These are phyloP conservation scores for Carpatolechia fugitivella DNA, from an alignment of 2,888 invertebrate species.

Conservation along the genomic window DNA sequence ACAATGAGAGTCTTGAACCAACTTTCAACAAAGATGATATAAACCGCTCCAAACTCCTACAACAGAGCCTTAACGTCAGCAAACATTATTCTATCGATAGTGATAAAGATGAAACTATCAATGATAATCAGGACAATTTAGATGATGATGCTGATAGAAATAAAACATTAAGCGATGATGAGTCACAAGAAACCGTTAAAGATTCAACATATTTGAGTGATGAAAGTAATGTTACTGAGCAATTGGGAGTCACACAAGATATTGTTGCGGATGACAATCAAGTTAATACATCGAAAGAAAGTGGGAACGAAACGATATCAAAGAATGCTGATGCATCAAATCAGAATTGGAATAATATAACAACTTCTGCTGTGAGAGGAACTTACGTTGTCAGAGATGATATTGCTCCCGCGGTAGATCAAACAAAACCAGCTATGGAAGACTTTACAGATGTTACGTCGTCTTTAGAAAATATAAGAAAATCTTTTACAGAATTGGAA, in stretches of 20 bases:
- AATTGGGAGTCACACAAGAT: constrained; percentile 2
- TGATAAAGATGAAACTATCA: constrained; percentile 18
- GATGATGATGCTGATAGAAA: background rate
- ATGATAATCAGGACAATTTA: background rate
- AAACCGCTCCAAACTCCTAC: constrained; percentile 39
- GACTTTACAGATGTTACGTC: background rate
- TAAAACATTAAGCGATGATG: background rate
- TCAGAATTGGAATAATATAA: background rate
- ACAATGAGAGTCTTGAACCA: constrained; percentile 62
- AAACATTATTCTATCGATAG: constrained; percentile 3
- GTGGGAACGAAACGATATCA: background rate
- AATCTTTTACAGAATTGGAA: background rate
- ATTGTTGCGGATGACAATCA: background rate
- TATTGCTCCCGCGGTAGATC: background rate
- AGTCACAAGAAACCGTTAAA: constrained; percentile 23
- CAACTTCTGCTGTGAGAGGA: constrained; percentile 18
- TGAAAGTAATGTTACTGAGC: constrained; percentile 26
- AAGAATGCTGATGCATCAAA: background rate
- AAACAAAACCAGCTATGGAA: background rate
- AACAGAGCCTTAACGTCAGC: constrained; percentile 26
- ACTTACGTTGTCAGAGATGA: constrained; percentile 29
- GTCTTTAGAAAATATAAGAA: background rate
- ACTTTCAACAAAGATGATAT: constrained; percentile 51
- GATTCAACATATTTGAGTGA: constrained; percentile 29
- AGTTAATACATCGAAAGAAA: background rate